Base-by-base conservation (phyloP, 2,797 vertebrate genomes). In the Novumbra hubbsi region DNA sequence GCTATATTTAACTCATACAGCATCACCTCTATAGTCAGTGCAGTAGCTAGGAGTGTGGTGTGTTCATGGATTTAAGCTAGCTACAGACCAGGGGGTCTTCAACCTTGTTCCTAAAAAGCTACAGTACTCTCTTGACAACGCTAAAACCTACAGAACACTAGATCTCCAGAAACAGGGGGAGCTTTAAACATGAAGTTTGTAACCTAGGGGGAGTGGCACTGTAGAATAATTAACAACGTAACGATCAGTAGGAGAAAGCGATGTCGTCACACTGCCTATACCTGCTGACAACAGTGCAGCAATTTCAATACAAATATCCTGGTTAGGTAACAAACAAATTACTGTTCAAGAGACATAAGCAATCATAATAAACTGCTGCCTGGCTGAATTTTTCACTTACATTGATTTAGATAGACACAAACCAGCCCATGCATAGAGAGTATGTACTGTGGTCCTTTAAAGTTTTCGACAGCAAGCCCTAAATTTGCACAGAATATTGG, bases 1-100 rank as follows among this genome's bases (percentile, higher is more conserved):
- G 81, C 84, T 79, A 63, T 83, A 75, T 77, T 62, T 77, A 81
- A 52, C 68, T 50, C 49, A 57, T 11, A 57, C 57, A 50, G 32
- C 49, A 48, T 21, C 9, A 30, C 9, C 19, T 30, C 45, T 66
- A 17, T 4, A 21, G 1, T 6, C 62, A 48, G 21, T 7, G 62
- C 30, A 68, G 75, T 57, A 17, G 62, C 16, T 28, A 17, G 28
- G 27, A 3, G 16, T 17, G 65, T 68, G 32, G 67, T 68, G 38
- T 68, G 21, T 68, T 34, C 12, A 38, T 45, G 66, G 14, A n/a
- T 48, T 34, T 30, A 21, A 16, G 41, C 1, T 15, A 14, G 6
- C 41, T 45, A 45, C 41, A 45, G 41, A 45, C 7, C 41, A 45
- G 41, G 41, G 41, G 41, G 41, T 45, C 41, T 45, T 45, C 41